Evolutionary conservation across 2,797 vertebrate species (phyloP), one percentile per base, ranked within the genome.

Genomic region (Tolypeutes matacus): DNA sequence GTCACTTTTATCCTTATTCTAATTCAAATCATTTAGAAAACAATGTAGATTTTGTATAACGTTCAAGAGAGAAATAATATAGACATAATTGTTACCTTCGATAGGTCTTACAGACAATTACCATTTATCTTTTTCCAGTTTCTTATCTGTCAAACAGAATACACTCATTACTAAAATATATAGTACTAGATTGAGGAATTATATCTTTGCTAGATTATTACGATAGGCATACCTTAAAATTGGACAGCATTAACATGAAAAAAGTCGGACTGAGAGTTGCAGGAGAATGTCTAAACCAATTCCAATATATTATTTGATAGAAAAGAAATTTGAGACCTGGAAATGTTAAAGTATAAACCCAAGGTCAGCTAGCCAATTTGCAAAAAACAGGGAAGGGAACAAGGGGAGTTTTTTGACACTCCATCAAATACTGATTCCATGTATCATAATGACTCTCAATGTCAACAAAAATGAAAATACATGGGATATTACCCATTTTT

Each of bases 151-250:
- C 76, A 83, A 18, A 58, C 29, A 46, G n/a, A 67, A 36, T 69
- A 51, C 27, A n/a, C 15, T 69, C 11, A 84, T 56, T 69, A 49
- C 8, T 92, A 67, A 56, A 6, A 56, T 56, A 17, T 56, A 56
- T 20, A 56, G 53, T 62, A 51, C 31, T 84, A 42, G 39, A n/a
- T 53, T 12, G 70, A 69, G 7, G 15, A 3, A 77, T n/a, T 60
- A 8, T 11, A 51, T 89, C 83, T 82, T 93, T 72, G 53, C 17
- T 53, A n/a, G n/a, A 62, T 77, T 89, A 94, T 77, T 56, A 42
- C 20, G 60, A n/a, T 77, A 58, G 31, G 31, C 5, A n/a, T 67
- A 58, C 46, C 18, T 60, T 83, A 89, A 89, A 46, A 83, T 83
- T n/a, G 49, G 12, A 77, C 12, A 21, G 20, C 21, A 31, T 15